Evolutionary conservation across 2,888 invertebrate genomes (phyloP).

Genomic region (Epinotia brunnichana): DNA sequence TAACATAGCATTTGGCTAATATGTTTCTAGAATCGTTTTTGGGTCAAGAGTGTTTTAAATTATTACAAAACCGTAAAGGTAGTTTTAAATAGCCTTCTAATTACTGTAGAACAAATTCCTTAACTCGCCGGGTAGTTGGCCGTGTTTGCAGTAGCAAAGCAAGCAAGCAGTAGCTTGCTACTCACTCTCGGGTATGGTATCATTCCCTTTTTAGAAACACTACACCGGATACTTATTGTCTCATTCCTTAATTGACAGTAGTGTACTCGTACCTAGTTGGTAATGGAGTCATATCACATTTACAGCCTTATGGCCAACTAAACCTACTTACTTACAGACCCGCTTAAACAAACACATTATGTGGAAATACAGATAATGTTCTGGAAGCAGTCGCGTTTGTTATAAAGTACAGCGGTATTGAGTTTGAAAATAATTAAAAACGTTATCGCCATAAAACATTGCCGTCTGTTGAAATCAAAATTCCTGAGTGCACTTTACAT

Average conservation of each 20-base stretch:
- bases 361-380: background rate
- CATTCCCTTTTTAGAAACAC: background rate
- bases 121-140: background rate
- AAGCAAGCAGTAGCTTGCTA: background rate
- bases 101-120: conserved; percentile 21
- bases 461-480: too few species aligned
- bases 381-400: background rate
- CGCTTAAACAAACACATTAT: background rate
- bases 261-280: too few species aligned
- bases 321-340: background rate
- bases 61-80: conserved; percentile 23
- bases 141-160: too few species aligned
- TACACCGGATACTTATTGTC: too few species aligned
- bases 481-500: background rate
- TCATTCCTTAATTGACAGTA: background rate
- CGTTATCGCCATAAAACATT: background rate
- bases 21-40: conserved; percentile 20
- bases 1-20: conserved; percentile 9
- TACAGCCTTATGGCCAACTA: background rate
- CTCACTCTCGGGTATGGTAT: background rate
- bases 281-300: too few species aligned
- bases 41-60: conserved; percentile 31
- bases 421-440: background rate
- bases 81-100: conserved; percentile 16
- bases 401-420: background rate